Conservation (phyloP, 2,888 invertebrate species). For the Leuctra nigra region DNA sequence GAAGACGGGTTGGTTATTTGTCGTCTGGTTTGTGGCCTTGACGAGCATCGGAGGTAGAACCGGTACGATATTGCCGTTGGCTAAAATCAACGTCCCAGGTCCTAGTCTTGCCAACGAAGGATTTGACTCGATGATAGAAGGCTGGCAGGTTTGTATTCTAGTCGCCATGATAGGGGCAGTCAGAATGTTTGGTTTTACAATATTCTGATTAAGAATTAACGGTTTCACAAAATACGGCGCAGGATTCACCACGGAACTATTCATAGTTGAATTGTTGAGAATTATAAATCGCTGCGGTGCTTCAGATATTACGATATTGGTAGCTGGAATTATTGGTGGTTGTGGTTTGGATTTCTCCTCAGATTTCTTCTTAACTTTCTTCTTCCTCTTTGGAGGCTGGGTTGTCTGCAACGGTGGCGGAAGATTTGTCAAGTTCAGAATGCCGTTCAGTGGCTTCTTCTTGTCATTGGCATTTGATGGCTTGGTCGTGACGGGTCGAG, state of each 20-base stretch:
- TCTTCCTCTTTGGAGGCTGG: neutral
- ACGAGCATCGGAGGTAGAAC: conserved; percentile 35
- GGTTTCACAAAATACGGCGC: neutral
- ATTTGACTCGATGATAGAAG: neutral
- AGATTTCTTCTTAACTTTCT: conserved; percentile 1
- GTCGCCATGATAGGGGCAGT: conserved; percentile 22
- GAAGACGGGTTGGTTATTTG: conserved; percentile 18
- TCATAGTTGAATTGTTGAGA: neutral
- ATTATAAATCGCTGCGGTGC: neutral
- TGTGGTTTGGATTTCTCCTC: too few relatives aligned
- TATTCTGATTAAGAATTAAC: neutral
- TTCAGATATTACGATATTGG: neutral
- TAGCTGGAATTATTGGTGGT: too few relatives aligned
- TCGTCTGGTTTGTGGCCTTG: neutral
- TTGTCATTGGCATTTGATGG: neutral
- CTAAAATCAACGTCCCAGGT: conserved; percentile 39
- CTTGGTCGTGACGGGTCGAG: neutral
- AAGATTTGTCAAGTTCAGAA: neutral
- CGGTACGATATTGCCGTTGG: conserved; percentile 39
- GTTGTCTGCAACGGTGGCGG: too few relatives aligned
- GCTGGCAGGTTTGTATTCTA: neutral
- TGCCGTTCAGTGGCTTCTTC: conserved; percentile 1
- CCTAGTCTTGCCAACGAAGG: conserved; percentile 31
- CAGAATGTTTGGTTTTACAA: conserved; percentile 18
- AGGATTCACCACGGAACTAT: neutral